A percentile compares a stretch with the other conserved stretches of the same genome.
These are phyloP conservation scores for Crenichthys baileyi DNA, from an alignment of 2,797 vertebrate genomes.

Conservation along the genomic window DNA sequence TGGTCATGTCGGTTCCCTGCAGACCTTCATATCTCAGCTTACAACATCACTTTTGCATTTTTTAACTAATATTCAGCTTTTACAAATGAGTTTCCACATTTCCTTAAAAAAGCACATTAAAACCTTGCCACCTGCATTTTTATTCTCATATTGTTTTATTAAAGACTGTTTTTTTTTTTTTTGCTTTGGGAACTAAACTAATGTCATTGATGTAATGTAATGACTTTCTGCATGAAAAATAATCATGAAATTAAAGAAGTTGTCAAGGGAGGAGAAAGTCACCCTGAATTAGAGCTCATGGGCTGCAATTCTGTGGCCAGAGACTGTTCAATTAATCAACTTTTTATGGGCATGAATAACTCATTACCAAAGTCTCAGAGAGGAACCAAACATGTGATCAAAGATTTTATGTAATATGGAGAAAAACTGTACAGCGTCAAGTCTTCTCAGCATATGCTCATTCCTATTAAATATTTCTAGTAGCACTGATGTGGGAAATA, in stretches of 20 bases:
- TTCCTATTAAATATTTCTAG: neutral
- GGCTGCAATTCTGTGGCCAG: conserved; percentile 32
- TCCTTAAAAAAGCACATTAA: conserved; percentile 3
- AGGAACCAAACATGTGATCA: conserved; percentile 27
- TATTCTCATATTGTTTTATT: conserved; percentile 29
- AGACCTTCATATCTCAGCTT: conserved; percentile 23
- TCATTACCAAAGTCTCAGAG: conserved; percentile 38
- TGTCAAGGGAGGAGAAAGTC: conserved; percentile 36
- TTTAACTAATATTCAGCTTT: neutral
- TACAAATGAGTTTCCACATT: neutral
- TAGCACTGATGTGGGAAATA: conserved; percentile 6
- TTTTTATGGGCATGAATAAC: conserved; percentile 56
- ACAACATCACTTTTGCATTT: conserved; percentile 17
- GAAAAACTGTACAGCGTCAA: conserved; percentile 12
- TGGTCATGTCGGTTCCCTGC: conserved; percentile 7
- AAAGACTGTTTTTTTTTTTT: conserved; percentile 28
- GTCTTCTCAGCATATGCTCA: conserved; percentile 3
- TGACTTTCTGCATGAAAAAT: conserved; percentile 35
- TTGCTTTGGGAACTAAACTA: conserved; percentile 28
- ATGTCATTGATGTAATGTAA: conserved; percentile 17
- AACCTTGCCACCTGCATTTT: neutral
- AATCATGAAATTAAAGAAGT: conserved; percentile 33
- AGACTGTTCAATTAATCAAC: conserved; percentile 58
- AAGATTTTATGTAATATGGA: conserved; percentile 14
- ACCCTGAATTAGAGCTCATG: conserved; percentile 36